Evolutionary conservation across 2,888 invertebrate genomes (phyloP).

Genomic region (Protophormia terraenovae): DNA sequence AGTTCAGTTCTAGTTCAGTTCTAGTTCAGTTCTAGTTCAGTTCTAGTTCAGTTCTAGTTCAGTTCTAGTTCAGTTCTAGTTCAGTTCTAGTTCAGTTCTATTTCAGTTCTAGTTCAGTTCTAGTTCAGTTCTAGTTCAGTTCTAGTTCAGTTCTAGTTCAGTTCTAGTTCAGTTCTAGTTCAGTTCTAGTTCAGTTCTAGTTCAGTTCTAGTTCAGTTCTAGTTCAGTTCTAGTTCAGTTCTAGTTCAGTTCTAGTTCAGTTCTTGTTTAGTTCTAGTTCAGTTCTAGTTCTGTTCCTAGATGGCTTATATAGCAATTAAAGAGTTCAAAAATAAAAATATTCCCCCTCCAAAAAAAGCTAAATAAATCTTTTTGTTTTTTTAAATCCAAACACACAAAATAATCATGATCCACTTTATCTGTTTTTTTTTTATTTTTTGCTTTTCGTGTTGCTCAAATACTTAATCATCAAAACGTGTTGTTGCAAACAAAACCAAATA

Average conservation of each 20-base stretch:
- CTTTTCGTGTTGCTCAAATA: not conserved
- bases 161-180: not conserved
- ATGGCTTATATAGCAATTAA: no score
- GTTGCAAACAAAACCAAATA: conserved; percentile 38
- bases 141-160: not conserved
- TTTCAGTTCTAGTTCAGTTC: not conserved
- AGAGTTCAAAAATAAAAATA: no score
- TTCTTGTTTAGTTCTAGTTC: no score
- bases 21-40: no score
- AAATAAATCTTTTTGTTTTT: not conserved
- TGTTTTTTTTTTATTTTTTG: not conserved
- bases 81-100: no score
- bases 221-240: no score
- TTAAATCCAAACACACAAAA: conserved; percentile 5
- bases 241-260: no score
- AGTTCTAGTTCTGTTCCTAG: no score
- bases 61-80: not conserved
- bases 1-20: no score
- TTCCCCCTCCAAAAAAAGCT: not conserved
- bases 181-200: not conserved
- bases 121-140: no score
- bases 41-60: no score
- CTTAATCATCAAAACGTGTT: conserved; percentile 65
- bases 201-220: no score
- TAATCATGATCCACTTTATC: not conserved